Conservation (phyloP, 2,113 vertebrate genomes). For the Tetraodon nigroviridis region DNA sequence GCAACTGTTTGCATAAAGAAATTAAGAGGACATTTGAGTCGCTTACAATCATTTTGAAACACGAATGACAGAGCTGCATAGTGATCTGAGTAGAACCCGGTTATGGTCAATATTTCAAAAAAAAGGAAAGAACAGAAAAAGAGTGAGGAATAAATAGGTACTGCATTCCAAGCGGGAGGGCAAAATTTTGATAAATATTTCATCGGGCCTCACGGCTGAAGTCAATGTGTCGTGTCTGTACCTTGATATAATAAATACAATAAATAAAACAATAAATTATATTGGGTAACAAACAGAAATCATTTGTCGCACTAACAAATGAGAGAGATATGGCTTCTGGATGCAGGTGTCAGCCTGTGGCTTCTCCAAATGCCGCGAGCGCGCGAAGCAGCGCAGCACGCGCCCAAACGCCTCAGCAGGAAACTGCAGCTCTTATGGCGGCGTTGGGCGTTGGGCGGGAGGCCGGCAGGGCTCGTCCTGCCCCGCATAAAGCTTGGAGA, state of each 20-base stretch:
- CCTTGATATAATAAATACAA: slow-evolving; percentile 76
- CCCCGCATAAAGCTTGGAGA: slow-evolving; percentile 55
- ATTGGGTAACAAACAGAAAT: slow-evolving; percentile 65
- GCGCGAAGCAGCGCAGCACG: slow-evolving; percentile 38
- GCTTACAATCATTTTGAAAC: slow-evolving; percentile 69
- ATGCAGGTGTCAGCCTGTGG: slow-evolving; percentile 63
- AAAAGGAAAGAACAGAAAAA: background rate
- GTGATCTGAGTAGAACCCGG: slow-evolving; percentile 66
- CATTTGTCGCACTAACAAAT: slow-evolving; percentile 62
- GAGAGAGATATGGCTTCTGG: slow-evolving; percentile 75
- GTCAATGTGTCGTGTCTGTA: slow-evolving; percentile 65
- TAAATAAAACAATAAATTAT: slow-evolving; percentile 80
- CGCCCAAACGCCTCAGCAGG: background rate
- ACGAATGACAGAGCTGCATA: slow-evolving; percentile 72
- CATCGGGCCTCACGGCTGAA: slow-evolving; percentile 44
- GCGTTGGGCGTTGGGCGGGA: slow-evolving; percentile 1
- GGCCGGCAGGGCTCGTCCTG: slow-evolving; percentile 24
- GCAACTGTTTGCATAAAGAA: slow-evolving; percentile 73
- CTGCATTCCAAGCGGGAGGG: slow-evolving; percentile 57
- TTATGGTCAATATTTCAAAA: slow-evolving; percentile 40
- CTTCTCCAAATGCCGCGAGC: slow-evolving; percentile 53
- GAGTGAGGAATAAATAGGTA: slow-evolving; percentile 61
- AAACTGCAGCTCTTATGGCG: slow-evolving; percentile 7
- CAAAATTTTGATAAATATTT: slow-evolving; percentile 57
- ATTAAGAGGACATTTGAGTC: slow-evolving; percentile 65